These are phyloP conservation scores for Bradynema listronoti DNA, from an alignment of 1,140 invertebrate genomes.

Conservation along the genomic window DNA sequence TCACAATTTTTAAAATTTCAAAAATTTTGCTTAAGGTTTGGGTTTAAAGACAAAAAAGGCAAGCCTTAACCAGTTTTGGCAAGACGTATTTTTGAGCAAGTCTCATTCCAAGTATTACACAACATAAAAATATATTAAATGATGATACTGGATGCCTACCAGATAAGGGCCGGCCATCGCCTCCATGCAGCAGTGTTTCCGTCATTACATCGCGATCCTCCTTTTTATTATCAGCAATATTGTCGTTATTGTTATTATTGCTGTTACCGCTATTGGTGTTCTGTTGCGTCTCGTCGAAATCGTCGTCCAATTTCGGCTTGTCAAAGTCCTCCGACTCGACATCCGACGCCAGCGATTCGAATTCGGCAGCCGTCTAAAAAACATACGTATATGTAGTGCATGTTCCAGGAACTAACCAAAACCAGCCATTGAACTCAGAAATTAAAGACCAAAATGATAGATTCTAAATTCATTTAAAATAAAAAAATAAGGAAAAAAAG, in stretches of 20 bases:
- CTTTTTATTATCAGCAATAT: not conserved
- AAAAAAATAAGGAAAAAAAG: not conserved
- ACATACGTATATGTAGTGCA: no score
- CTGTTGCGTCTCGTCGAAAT: not conserved
- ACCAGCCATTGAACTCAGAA: not conserved
- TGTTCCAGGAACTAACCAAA: not conserved
- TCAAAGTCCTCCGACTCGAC: constrained; percentile 12
- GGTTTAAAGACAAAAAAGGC: no score
- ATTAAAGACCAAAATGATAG: not conserved
- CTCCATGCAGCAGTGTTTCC: no score
- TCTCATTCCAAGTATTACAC: no score
- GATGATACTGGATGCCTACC: no score
- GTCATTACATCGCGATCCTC: not conserved
- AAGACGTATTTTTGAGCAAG: no score
- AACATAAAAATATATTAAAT: no score
- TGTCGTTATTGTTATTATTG: not conserved
- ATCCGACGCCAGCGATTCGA: constrained; percentile 35
- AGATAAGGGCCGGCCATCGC: no score
- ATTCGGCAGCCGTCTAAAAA: constrained; percentile 39
- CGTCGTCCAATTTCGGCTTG: constrained; percentile 1
- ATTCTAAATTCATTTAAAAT: not conserved
- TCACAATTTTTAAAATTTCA: no score
- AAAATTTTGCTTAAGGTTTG: no score
- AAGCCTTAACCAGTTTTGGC: no score
- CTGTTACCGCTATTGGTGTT: not conserved